Conservation (phyloP, 1,140 invertebrate genomes). For the Drosophila ohnishii region DNA sequence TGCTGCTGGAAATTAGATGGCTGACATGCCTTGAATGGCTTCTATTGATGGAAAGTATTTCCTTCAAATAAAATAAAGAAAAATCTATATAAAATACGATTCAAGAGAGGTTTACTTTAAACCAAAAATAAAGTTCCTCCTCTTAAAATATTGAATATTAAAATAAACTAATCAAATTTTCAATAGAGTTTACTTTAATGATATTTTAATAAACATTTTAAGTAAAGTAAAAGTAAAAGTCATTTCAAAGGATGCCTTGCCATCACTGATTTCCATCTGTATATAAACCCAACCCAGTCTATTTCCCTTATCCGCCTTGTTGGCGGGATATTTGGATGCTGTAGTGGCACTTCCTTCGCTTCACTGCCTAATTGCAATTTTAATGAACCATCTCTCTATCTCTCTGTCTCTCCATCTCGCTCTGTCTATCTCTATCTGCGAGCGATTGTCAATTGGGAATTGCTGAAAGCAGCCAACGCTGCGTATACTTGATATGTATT, state of each 20-base stretch:
- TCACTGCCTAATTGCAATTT: constrained; percentile 40
- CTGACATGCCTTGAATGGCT: constrained; percentile 24
- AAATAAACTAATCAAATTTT: too few relatives aligned
- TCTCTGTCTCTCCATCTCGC: not conserved
- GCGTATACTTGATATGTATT: constrained; percentile 68
- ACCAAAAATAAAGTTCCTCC: too few relatives aligned
- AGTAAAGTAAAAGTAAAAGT: too few relatives aligned
- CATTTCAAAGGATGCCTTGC: too few relatives aligned
- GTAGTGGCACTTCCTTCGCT: constrained; percentile 30
- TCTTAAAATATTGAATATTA: too few relatives aligned
- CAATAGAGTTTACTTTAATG: too few relatives aligned
- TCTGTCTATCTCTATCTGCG: not conserved
- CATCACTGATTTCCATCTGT: not conserved
- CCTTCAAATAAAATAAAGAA: not conserved
- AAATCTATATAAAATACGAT: not conserved
- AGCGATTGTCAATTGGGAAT: constrained; percentile 21
- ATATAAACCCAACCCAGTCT: not conserved
- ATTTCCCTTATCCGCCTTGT: constrained; percentile 13
- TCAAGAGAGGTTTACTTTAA: not conserved
- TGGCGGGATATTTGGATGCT: constrained; percentile 8
- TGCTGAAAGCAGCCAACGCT: constrained; percentile 22
- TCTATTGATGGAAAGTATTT: constrained; percentile 21
- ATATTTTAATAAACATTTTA: not conserved
- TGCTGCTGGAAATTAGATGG: constrained; percentile 19
- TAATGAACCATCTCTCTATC: constrained; percentile 29